Evolutionary conservation across 2,797 vertebrate species (phyloP), one percentile per base, ranked within the genome.

Genomic region (Hephaestus fuliginosus): DNA sequence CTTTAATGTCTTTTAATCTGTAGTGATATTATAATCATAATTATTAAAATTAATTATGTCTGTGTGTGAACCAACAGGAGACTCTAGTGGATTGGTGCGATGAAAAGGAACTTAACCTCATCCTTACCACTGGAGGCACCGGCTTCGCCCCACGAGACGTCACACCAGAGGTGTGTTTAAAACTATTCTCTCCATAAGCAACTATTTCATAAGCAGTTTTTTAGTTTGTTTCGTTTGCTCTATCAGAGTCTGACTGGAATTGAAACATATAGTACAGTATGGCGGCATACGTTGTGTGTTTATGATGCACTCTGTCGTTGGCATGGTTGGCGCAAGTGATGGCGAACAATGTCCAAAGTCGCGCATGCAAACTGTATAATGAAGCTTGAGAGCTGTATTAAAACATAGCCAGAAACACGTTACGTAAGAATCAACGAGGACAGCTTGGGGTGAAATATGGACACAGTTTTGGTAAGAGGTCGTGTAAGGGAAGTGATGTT

Each of bases 11-110:
- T 49, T 30, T 79, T 41, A 28, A 61, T 56, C 48, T 65, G 12
- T 46, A 13, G 25, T 13, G 8, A 39, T 39, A 39, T 33, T 10
- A 33, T 28, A 30, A 46, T 48, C 62, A 65, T 25, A 0, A 0
- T 18, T 15, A 57, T 39, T 2, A 18, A 36, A 22, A 63, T 22
- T 20, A 66, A 60, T 10, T 3, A 5, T 72, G 52, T 82, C 58
- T 70, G 61, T 74, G 55, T 76, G 22, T 61, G 62, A 20, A 39
- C 51, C 43, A 66, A 89, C 93, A 99, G 98, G 98, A 99, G 92
- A 98, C 98, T 5, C 95, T 99, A 88, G 97, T 99, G 95, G 98
- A 99, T 90, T 99, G 98, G 98, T 99, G 98, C 81, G 98, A 99
- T 95, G 98, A 99, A 92, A 99, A 99, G 91, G 98, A 99, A 84